Conservation (phyloP, 2,113 vertebrate genomes). For the Carassius gibelio region DNA sequence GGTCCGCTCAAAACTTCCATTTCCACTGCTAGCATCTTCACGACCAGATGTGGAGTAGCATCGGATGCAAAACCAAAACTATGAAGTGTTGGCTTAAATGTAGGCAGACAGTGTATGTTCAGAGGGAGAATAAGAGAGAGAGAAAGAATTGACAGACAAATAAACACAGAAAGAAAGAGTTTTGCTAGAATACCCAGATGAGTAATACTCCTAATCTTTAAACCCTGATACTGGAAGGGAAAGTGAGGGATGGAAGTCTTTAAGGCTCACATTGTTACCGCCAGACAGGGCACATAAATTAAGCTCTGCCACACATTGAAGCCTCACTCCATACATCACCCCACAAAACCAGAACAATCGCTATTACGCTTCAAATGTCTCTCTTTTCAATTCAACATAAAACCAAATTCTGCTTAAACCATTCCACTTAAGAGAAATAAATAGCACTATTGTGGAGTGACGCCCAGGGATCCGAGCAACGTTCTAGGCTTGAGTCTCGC, state of each 20-base stretch:
- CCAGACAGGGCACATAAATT: conserved; percentile 31
- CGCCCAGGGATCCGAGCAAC: background rate
- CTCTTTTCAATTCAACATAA: conserved; percentile 43
- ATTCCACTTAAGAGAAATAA: conserved; percentile 40
- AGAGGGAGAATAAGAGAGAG: background rate
- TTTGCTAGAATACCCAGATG: background rate
- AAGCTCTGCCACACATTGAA: conserved; percentile 30
- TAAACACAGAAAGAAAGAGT: background rate
- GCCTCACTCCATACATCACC: conserved; percentile 24
- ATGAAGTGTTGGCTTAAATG: background rate
- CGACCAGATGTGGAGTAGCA: conserved; percentile 31
- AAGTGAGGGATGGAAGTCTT: conserved; percentile 9
- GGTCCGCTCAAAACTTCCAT: conserved; percentile 22
- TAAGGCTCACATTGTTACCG: conserved; percentile 5
- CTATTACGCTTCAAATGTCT: conserved; percentile 22
- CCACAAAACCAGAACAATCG: conserved; percentile 8
- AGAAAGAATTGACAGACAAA: background rate
- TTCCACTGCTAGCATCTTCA: background rate
- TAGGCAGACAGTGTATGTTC: background rate
- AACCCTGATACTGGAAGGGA: conserved; percentile 1
- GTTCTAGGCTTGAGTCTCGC: conserved; percentile 3
- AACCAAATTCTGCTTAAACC: conserved; percentile 34
- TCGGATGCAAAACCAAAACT: conserved; percentile 8
- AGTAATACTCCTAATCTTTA: conserved; percentile 10
- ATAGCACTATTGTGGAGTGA: conserved; percentile 41